These are phyloP conservation scores for Antechinus stuartii DNA, from an alignment of 2,113 vertebrate genomes.

Conservation along the genomic window DNA sequence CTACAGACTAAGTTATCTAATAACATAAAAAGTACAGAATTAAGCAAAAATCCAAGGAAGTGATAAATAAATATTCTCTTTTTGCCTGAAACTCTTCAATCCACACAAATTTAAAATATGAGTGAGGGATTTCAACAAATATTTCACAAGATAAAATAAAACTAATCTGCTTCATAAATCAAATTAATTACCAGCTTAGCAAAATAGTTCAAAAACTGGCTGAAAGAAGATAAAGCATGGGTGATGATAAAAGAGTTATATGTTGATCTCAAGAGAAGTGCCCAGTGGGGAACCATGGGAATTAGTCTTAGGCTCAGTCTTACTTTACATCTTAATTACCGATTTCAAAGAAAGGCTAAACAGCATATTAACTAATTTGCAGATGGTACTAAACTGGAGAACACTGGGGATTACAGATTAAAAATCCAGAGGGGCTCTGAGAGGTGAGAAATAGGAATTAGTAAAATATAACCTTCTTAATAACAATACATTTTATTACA, in stretches of 20 bases:
- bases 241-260: slow-evolving; percentile 69
- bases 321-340: slow-evolving; percentile 82
- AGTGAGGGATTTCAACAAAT: slow-evolving; percentile 58
- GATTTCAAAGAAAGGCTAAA: slow-evolving; percentile 82
- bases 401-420: slow-evolving; percentile 77
- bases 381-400: slow-evolving; percentile 78
- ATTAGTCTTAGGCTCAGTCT: slow-evolving; percentile 78
- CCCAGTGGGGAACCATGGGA: slow-evolving; percentile 73
- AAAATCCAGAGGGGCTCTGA: slow-evolving; percentile 74
- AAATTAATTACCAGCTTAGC: slow-evolving; percentile 68
- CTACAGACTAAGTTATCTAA: slow-evolving; percentile 5
- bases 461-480: slow-evolving; percentile 31
- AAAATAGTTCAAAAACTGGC: slow-evolving; percentile 69
- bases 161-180: slow-evolving; percentile 60
- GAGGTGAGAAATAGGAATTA: slow-evolving; percentile 54
- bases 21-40: slow-evolving; percentile 37
- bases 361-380: slow-evolving; percentile 81
- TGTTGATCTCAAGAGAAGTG: slow-evolving; percentile 66
- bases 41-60: neutral
- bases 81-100: slow-evolving; percentile 44
- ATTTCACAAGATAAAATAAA: slow-evolving; percentile 70
- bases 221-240: slow-evolving; percentile 68
- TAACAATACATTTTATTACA: slow-evolving; percentile 16
- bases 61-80: slow-evolving; percentile 36
- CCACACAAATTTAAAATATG: slow-evolving; percentile 49